These are phyloP conservation scores for Megaceryle maxima DNA, from an alignment of 2,113 vertebrate species.

Conservation along the genomic window DNA sequence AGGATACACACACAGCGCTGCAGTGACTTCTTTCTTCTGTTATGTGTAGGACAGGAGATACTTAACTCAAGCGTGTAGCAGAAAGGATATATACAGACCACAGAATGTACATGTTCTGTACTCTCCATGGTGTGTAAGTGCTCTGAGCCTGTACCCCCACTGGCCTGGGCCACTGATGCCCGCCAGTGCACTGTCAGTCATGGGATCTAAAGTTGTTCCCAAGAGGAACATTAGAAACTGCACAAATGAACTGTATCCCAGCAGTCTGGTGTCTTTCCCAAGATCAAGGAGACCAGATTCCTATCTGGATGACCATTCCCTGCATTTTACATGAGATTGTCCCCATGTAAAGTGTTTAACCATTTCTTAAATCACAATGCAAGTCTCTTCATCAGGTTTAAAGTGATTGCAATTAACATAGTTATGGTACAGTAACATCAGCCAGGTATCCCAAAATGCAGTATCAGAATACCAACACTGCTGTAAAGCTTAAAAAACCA, in stretches of 20 bases:
- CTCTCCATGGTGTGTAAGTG: background rate
- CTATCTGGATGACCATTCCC: background rate
- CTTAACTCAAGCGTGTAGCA: background rate
- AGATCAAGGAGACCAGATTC: background rate
- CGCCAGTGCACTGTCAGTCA: too few relatives aligned
- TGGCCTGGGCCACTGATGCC: background rate
- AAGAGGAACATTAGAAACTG: background rate
- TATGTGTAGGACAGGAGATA: background rate
- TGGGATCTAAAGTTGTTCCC: background rate
- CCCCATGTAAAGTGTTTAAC: background rate
- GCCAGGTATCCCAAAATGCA: background rate
- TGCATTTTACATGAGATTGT: background rate
- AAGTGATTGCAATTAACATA: background rate
- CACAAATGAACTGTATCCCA: background rate
- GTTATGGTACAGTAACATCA: background rate
- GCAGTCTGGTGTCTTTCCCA: too few relatives aligned
- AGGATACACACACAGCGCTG: background rate
- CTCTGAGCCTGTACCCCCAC: too few relatives aligned
- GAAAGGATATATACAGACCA: background rate
- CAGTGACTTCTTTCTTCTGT: background rate
- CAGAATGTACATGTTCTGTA: rapidly evolving
- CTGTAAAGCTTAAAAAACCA: background rate
- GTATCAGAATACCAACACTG: background rate
- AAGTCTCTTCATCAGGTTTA: background rate
- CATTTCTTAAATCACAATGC: background rate